Evolutionary conservation across 2,113 vertebrate species (phyloP), one percentile per base, ranked within the genome.

Genomic region (Trachemys scripta): DNA sequence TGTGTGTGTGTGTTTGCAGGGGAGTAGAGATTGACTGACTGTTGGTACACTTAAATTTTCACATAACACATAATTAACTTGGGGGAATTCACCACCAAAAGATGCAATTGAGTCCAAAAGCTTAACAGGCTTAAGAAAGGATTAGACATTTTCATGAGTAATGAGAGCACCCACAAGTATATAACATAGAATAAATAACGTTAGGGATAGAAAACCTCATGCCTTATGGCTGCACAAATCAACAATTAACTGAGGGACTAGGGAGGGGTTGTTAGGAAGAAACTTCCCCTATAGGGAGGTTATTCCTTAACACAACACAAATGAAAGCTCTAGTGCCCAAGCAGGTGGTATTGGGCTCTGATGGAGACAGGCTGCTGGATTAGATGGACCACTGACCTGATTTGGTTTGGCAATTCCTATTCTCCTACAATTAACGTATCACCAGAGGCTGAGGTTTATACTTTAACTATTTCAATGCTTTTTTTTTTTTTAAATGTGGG

Each of bases 241-340:
- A 47, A 47, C 42, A 92, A 93, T n/a, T 13, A 87, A 11, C 12
- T 27, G 35, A 29, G 8, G 90, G 85, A 3, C 42, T 19, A 2
- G 0, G 19, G 19, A 78, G 47, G 24, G 75, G 42, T 27, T 25
- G 75, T 14, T 78, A 78, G 38, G 45, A 25, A 22, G 90, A 90
- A 19, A 22, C 12, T 53, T 17, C 5, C 38, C 0, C 0, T 25
- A 6, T 0, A 3, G 27, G 17, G 29, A 87, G 2, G 8, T 35
- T 72, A 31, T 31, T 45, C 49, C 79, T 35, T 56, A 80, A 53
- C 79, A 0, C 1, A 35, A 17, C 0, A 78, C 24, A 47, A 29
- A 27, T 27, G 25, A 47, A 20, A 47, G 0, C 4, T 76, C 31
- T 31, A 49, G 16, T 9, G 3, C 82, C 79, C 6, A 84, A 56